These are phyloP conservation scores for Ophiodon elongatus DNA, from an alignment of 2,113 vertebrate species.

Conservation along the genomic window DNA sequence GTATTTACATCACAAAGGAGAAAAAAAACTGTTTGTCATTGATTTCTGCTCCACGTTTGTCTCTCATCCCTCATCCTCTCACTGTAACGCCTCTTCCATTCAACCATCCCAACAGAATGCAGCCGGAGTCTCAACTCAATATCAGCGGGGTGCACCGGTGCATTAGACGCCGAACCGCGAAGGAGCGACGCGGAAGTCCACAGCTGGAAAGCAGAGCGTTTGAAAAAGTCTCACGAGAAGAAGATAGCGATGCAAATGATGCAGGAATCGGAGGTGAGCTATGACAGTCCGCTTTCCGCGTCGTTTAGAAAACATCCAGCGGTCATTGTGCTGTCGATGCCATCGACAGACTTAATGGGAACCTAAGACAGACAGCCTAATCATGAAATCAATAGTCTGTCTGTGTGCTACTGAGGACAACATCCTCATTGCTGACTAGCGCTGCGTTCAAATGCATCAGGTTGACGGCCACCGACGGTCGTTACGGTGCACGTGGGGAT, in stretches of 20 bases:
- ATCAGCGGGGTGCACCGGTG: conserved; percentile 23
- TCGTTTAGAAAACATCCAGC: conserved; percentile 54
- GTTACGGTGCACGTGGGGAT: not conserved
- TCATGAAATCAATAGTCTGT: conserved; percentile 75
- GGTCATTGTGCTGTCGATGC: conserved; percentile 45
- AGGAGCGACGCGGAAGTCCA: conserved; percentile 21
- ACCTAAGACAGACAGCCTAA: conserved; percentile 71
- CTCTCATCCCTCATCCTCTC: conserved; percentile 33
- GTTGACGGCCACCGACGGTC: not conserved
- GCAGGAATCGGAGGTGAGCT: conserved; percentile 11
- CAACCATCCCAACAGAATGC: conserved; percentile 44
- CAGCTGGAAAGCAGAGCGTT: not conserved
- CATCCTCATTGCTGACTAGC: conserved; percentile 38
- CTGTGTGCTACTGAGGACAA: conserved; percentile 55
- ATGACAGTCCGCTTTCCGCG: conserved; percentile 19
- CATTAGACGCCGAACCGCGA: not conserved
- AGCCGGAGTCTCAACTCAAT: conserved; percentile 34
- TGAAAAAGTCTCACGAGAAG: conserved; percentile 4
- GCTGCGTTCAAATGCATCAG: conserved; percentile 28
- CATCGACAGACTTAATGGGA: conserved; percentile 67
- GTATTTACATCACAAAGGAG: conserved; percentile 79
- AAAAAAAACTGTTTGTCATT: conserved; percentile 34
- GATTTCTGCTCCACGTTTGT: conserved; percentile 35
- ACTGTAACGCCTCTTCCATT: conserved; percentile 37
- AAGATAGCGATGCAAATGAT: not conserved